Evolutionary conservation across 2,113 vertebrate genomes (phyloP).

Genomic region (Cynocephalus volans): DNA sequence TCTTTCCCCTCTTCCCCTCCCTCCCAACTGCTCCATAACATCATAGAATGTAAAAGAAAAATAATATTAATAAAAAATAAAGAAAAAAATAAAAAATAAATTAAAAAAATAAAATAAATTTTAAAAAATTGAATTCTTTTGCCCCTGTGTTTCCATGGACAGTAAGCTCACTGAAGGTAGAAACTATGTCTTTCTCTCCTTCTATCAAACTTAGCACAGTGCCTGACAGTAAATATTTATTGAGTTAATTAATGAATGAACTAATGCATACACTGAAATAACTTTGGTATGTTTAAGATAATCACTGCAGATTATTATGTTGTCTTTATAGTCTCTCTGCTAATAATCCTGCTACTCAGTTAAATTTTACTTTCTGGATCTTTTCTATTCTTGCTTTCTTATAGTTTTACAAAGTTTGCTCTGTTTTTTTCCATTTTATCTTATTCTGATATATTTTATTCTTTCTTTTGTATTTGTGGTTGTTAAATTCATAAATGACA

Average conservation of each 20-base stretch:
- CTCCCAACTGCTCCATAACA: no score
- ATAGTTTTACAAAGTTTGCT: neutral
- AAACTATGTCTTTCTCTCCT: neutral
- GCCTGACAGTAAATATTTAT: neutral
- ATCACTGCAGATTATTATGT: neutral
- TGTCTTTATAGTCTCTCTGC: neutral
- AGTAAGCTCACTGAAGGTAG: neutral
- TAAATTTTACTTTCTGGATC: neutral
- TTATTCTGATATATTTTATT: neutral
- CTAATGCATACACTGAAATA: neutral
- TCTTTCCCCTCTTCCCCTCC: no score
- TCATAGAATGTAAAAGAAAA: no score
- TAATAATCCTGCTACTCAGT: neutral
- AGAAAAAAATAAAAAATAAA: no score
- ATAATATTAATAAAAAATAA: no score
- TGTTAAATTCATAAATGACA: neutral
- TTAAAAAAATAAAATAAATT: no score
- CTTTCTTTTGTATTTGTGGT: neutral
- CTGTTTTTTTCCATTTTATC: neutral
- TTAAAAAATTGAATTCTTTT: neutral
- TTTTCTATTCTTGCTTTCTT: conserved; percentile 20
- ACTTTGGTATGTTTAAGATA: neutral
- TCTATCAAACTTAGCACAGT: neutral
- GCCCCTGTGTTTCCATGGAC: neutral
- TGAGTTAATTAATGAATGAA: neutral